Conservation (phyloP, 2,797 vertebrate genomes). For the Silurus aristotelis region DNA sequence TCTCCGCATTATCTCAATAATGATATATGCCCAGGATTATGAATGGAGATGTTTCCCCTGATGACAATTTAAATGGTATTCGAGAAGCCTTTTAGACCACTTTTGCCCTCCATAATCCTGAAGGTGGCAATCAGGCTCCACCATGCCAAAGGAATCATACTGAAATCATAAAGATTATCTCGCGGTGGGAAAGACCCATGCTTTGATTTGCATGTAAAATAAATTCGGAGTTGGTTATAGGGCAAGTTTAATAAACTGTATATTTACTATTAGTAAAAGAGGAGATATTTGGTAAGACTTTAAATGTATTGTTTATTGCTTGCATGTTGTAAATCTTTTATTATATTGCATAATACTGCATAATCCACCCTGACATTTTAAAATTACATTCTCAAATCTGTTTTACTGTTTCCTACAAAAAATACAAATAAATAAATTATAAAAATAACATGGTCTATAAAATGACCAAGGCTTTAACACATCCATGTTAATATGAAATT, state of each 20-base stretch:
- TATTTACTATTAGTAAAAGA: neutral
- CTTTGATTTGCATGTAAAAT: neutral
- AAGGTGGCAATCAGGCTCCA: constrained; percentile 58
- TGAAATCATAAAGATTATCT: constrained; percentile 54
- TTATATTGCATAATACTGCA: neutral
- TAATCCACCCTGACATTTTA: neutral
- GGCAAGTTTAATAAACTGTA: neutral
- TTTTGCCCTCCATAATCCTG: constrained; percentile 67
- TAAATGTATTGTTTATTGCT: neutral
- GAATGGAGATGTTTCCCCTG: constrained; percentile 75
- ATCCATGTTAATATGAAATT: neutral
- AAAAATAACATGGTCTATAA: neutral
- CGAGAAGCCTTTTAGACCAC: constrained; percentile 68
- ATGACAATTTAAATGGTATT: constrained; percentile 75
- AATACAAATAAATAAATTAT: neutral
- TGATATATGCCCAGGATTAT: constrained; percentile 76
- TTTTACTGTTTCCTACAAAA: neutral
- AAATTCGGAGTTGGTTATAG: neutral
- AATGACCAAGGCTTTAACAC: neutral
- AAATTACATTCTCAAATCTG: neutral
- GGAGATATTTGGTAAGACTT: neutral
- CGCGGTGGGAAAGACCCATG: neutral
- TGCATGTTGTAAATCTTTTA: neutral
- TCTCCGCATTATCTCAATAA: constrained; percentile 74
- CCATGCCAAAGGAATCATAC: constrained; percentile 49